phyloP scores from a whole-genome alignment of 2,113 vertebrate species.

The Cochlearius cochlearius region DNA sequence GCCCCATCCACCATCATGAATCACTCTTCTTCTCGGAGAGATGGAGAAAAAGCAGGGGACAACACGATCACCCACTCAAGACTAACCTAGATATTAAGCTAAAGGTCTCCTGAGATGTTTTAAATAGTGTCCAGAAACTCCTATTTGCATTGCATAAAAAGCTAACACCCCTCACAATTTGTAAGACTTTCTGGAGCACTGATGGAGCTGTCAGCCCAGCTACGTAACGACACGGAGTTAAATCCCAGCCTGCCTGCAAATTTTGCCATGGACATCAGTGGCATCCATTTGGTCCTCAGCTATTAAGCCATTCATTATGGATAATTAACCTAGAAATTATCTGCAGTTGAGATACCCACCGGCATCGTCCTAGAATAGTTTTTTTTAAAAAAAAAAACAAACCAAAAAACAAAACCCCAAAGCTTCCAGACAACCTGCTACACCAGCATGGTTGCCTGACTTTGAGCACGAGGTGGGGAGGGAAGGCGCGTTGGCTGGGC shows the following conservation, averaged over 20 bases:
- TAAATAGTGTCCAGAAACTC: background rate
- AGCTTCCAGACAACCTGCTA: background rate
- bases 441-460: background rate
- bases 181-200: background rate
- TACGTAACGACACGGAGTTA: background rate
- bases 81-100: background rate
- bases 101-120: background rate
- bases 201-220: background rate
- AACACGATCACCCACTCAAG: background rate
- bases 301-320: background rate
- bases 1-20: background rate
- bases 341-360: background rate
- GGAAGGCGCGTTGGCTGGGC: background rate
- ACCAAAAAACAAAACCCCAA: too few relatives aligned
- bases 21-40: background rate
- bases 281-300: background rate
- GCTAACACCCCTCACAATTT: background rate
- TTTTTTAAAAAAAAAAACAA: too few relatives aligned
- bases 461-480: background rate
- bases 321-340: background rate
- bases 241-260: background rate
- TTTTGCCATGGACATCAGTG: background rate
- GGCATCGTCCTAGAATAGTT: background rate
- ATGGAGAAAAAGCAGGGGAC: background rate
- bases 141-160: background rate